These are phyloP conservation scores for Stichodactyla helianthus DNA, from an alignment of 64 coral and sea anemone species.

Conservation along the genomic window DNA sequence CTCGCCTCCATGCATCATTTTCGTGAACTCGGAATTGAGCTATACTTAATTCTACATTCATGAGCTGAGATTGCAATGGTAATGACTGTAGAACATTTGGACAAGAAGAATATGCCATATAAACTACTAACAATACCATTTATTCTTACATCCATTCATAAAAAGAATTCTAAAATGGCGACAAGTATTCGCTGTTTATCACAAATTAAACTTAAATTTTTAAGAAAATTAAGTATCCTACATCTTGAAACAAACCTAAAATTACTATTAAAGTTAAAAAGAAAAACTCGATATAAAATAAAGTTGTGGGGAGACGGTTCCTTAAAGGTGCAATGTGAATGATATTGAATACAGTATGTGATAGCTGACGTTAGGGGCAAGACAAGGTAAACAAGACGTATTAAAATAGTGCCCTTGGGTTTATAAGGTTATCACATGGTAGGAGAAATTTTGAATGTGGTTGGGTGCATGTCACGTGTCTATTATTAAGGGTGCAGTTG, in stretches of 20 bases:
- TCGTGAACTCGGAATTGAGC: no score
- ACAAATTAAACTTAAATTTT: slow-evolving; percentile 4
- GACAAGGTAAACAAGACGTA: not conserved
- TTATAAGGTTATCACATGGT: no score
- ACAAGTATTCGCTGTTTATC: not conserved
- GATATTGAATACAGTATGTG: not conserved
- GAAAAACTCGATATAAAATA: not conserved
- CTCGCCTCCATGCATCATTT: no score
- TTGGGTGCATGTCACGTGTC: not conserved
- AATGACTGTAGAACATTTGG: no score
- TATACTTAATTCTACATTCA: no score
- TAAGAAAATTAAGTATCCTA: slow-evolving; percentile 15
- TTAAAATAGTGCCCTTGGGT: no score
- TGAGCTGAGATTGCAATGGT: no score
- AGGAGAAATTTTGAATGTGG: no score
- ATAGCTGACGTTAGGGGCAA: not conserved
- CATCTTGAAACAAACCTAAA: not conserved
- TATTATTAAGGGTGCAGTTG: not conserved
- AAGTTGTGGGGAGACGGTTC: not conserved
- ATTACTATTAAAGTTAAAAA: slow-evolving; percentile 4
- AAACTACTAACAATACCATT: not conserved
- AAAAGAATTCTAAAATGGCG: slow-evolving; percentile 7
- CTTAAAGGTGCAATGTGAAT: not conserved
- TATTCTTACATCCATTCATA: slow-evolving; percentile 24
- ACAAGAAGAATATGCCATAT: not conserved